phyloP scores from a whole-genome alignment of 2,113 vertebrate species.

The Calidris pugnax region DNA sequence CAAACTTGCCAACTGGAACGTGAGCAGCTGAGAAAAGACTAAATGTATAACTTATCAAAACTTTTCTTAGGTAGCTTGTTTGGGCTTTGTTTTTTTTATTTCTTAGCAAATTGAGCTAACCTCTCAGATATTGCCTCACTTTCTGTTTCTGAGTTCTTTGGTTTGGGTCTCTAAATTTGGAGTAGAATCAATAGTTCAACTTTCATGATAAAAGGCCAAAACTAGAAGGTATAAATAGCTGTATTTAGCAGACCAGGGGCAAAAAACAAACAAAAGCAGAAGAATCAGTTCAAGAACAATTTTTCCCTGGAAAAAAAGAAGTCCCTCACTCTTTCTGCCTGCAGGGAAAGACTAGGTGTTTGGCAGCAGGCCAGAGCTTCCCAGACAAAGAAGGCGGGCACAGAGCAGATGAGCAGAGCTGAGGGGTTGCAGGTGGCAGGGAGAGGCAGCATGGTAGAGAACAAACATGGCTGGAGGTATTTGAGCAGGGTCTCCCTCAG shows the following conservation, averaged over 20 bases:
- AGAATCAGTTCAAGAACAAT: background rate
- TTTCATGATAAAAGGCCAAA: background rate
- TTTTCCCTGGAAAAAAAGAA: background rate
- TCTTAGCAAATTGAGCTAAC: background rate
- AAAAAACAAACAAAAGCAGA: background rate
- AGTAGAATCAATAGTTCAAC: background rate
- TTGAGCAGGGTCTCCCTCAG: accelerated
- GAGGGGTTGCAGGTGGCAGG: accelerated
- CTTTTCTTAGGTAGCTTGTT: background rate
- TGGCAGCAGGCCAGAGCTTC: background rate
- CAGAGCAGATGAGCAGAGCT: background rate
- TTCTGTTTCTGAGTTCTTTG: background rate
- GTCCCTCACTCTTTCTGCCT: background rate
- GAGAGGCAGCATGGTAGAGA: background rate
- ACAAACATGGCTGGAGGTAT: background rate
- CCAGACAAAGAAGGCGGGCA: background rate
- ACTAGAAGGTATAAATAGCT: background rate
- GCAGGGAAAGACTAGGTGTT: background rate
- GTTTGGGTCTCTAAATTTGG: background rate
- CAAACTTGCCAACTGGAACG: background rate
- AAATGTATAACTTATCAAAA: background rate
- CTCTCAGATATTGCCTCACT: background rate
- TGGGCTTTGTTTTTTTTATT: background rate
- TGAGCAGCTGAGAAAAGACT: background rate
- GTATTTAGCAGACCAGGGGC: background rate